Conservation (phyloP, 2,113 vertebrate species). For the Epinephelus cyanopodus region DNA sequence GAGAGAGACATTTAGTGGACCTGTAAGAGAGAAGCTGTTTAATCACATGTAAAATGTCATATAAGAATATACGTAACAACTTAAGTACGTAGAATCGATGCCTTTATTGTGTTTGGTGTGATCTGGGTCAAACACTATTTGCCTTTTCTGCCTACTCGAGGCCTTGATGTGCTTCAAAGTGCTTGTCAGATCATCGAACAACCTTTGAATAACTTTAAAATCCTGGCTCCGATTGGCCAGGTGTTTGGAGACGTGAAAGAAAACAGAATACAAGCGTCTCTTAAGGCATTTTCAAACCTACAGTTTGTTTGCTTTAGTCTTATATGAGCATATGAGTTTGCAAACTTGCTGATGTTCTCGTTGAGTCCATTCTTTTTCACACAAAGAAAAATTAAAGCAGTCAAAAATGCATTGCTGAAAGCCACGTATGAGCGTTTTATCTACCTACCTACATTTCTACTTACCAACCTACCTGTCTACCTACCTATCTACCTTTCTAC, state of each 20-base stretch:
- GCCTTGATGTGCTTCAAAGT: slow-evolving; percentile 1
- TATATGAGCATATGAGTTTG: too few species aligned
- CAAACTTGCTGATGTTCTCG: too few species aligned
- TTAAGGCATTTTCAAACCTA: neutral
- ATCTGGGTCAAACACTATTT: slow-evolving; percentile 41
- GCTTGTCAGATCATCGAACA: neutral
- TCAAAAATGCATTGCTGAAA: too few species aligned
- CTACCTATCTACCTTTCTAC: too few species aligned
- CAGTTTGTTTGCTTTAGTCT: too few species aligned
- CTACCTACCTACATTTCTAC: too few species aligned
- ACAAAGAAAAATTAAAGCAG: too few species aligned
- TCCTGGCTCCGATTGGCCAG: too few species aligned
- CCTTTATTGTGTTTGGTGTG: neutral
- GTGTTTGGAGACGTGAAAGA: neutral
- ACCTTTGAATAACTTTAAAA: neutral
- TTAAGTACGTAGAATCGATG: neutral
- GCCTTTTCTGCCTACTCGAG: neutral
- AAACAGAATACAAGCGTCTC: neutral
- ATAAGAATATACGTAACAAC: neutral
- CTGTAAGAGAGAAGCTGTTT: neutral
- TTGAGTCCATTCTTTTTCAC: too few species aligned
- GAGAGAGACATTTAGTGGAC: slow-evolving; percentile 7
- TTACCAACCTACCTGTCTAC: too few species aligned
- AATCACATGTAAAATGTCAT: too few species aligned
- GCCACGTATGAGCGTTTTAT: too few species aligned